Evolutionary conservation across 2,113 vertebrate species (phyloP).

Genomic region (Rhinoptilus africanus): DNA sequence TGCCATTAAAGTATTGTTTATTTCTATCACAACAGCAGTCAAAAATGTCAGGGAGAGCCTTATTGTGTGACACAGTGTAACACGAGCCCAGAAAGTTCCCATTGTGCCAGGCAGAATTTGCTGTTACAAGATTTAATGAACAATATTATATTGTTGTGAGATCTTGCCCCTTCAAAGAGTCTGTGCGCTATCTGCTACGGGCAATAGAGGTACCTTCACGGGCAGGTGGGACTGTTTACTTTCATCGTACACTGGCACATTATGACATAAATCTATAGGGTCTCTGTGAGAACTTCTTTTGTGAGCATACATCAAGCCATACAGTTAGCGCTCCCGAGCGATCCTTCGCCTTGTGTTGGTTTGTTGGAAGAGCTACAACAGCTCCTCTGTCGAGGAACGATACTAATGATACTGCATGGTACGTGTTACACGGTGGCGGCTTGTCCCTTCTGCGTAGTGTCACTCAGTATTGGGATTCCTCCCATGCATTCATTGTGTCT

Average conservation of each 20-base stretch:
- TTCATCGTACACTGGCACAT: background rate
- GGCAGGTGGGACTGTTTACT: background rate
- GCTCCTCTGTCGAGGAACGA: background rate
- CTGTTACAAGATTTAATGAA: background rate
- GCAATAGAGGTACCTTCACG: background rate
- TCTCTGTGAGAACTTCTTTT: background rate
- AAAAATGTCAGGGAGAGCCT: background rate
- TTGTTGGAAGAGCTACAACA: background rate
- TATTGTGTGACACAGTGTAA: background rate
- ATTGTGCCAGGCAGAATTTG: background rate
- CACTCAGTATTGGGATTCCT: background rate
- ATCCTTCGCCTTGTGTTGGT: background rate
- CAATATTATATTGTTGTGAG: background rate
- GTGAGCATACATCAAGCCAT: background rate
- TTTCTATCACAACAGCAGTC: background rate
- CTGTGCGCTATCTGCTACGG: background rate
- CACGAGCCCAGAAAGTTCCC: background rate
- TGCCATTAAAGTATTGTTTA: background rate
- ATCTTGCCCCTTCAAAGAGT: background rate
- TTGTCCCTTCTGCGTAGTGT: background rate
- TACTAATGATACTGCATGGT: background rate
- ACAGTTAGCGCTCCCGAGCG: background rate
- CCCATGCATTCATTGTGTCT: background rate
- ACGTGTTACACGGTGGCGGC: background rate
- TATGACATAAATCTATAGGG: background rate